Evolutionary conservation across 2,797 vertebrate genomes (phyloP).

Genomic region (Aselliscus stoliczkanus): DNA sequence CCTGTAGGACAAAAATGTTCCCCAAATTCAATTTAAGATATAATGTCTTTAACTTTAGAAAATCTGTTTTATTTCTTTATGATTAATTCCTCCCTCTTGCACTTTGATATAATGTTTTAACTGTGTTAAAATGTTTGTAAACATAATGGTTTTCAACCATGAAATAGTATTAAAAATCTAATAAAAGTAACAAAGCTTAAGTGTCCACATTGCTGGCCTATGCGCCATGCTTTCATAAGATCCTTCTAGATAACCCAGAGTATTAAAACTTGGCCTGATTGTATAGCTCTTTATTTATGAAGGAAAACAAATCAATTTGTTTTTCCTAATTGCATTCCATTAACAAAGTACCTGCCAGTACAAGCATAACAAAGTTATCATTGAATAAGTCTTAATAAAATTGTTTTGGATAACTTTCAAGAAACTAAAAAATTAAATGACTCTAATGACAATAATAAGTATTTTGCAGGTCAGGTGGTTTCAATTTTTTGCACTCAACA

Average conservation of each 20-base stretch:
- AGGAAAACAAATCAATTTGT: background rate
- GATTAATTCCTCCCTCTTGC: background rate
- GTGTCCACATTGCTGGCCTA: background rate
- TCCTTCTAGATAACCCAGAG: background rate
- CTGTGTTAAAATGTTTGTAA: background rate
- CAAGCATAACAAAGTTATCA: background rate
- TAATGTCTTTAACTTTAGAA: background rate
- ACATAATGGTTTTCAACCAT: background rate
- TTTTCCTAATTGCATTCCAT: background rate
- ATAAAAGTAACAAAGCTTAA: background rate
- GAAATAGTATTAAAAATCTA: background rate
- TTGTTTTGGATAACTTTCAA: background rate
- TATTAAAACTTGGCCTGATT: background rate
- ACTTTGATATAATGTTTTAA: background rate
- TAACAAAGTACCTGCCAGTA: background rate
- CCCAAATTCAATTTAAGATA: background rate
- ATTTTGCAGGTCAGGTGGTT: background rate
- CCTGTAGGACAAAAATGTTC: background rate
- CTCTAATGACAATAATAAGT: background rate
- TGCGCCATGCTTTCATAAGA: background rate
- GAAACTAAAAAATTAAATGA: constrained; percentile 6
- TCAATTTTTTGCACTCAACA: background rate
- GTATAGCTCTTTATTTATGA: background rate
- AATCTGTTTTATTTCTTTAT: background rate
- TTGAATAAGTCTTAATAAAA: background rate